Base-by-base conservation (phyloP, 2,888 invertebrate species). In the Hipparchia sbordonii region DNA sequence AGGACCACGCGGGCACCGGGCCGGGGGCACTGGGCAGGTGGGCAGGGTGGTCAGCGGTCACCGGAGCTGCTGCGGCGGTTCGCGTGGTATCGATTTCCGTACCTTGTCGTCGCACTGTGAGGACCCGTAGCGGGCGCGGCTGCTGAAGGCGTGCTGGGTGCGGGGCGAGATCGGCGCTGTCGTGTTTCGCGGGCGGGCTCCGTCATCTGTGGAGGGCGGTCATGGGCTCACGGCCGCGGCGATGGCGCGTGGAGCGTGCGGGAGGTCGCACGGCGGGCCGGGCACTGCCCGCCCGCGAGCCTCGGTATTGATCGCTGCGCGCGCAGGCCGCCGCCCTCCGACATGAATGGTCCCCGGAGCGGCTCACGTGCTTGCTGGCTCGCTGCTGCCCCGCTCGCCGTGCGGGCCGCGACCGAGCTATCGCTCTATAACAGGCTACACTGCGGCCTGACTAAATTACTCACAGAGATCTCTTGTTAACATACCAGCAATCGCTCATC, bases 121-220 rank as follows among this genome's bases (percentile, higher is more conserved):
- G 82, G 77, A 81, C 80, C 79, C 80, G 82, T 78, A 78, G 80
- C 75, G 74, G 74, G 70, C 83, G 84, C 83, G 82, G 84, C 82
- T 82, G 81, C 82, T 78, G 79, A 80, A 85, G 80, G 88, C 86
- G 89, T 86, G 87, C 85, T 86, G 88, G 87, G 83, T 82, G 85
- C 84, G 85, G 89, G 89, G 88, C 80, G 82, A 81, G 82, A 81
- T 85, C 82, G 79, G 84, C 84, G 85, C 82, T 83, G 83, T 88
- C 80, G 87, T 82, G 81, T 85, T 88, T 86, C 84, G 87, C 87
- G 88, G 91, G 86, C 88, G 91, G 93, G 92, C 90, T 91, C 91
- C 93, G 94, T 94, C 94, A 91, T 92, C 91, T 93, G 92, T 91
- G 89, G 87, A 85, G 87, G 89, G 90, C 89, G 89, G 87, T 87